phyloP scores from a whole-genome alignment of 2,888 invertebrate genomes.

The Drosophila affinis region DNA sequence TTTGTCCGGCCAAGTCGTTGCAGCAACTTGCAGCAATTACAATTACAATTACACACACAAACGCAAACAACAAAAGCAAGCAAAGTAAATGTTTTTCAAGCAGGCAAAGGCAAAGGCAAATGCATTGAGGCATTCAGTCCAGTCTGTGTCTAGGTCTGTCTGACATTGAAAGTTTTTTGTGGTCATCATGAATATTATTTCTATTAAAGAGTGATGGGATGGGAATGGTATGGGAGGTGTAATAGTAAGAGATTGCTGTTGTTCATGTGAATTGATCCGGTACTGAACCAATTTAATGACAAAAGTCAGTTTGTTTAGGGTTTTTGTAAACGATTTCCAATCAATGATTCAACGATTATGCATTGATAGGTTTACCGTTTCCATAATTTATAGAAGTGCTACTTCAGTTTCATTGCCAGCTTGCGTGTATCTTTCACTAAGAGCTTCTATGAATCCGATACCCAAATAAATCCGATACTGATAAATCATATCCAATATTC shows the following conservation, averaged over 20 bases:
- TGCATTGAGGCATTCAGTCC: conserved; percentile 31
- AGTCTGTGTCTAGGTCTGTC: conserved; percentile 15
- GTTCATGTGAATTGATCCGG: background rate
- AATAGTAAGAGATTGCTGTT: background rate
- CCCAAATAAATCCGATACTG: too few relatives aligned
- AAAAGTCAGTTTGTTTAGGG: background rate
- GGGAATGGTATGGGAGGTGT: background rate
- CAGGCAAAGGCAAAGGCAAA: conserved; percentile 1
- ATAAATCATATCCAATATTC: background rate
- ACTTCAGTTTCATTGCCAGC: background rate
- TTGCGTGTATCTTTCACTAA: background rate
- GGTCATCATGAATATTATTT: conserved; percentile 6
- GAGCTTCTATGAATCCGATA: background rate
- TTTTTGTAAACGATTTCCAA: background rate
- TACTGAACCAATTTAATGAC: background rate
- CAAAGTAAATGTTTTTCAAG: conserved; percentile 27
- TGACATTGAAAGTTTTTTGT: conserved; percentile 43
- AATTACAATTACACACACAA: conserved; percentile 28
- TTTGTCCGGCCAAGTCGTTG: conserved; percentile 39
- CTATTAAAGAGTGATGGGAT: background rate
- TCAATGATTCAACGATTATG: background rate
- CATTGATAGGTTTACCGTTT: too few relatives aligned
- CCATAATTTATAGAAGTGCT: too few relatives aligned
- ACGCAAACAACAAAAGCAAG: conserved; percentile 25
- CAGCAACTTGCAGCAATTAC: conserved; percentile 16